Evolutionary conservation across 1,140 invertebrate genomes (phyloP).

Genomic region (Ostrea denselamellosa): DNA sequence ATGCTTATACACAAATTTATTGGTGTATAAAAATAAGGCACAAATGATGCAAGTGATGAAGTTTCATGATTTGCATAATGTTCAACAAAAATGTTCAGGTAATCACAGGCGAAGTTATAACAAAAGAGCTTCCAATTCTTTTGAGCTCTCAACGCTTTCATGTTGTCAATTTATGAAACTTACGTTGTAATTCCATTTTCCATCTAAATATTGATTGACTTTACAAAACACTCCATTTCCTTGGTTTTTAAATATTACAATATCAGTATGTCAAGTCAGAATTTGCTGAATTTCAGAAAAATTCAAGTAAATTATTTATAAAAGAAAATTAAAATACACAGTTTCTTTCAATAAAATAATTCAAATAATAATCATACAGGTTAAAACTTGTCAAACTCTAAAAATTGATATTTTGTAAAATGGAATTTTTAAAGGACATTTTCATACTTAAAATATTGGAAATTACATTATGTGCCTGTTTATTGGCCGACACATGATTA

Average conservation of each 20-base stretch:
- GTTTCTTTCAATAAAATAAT: background rate
- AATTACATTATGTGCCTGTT: background rate
- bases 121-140: background rate
- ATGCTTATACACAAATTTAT: slow-evolving; percentile 28
- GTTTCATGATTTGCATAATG: slow-evolving; percentile 28
- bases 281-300: background rate
- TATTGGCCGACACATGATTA: slow-evolving; percentile 7
- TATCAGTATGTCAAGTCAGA: background rate
- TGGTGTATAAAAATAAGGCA: slow-evolving; percentile 39
- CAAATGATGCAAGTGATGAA: slow-evolving; percentile 30
- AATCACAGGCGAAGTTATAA: slow-evolving; percentile 26
- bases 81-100: slow-evolving; percentile 10
- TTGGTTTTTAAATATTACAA: background rate
- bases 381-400: slow-evolving; percentile 13
- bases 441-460: background rate
- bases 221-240: background rate
- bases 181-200: background rate
- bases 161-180: background rate
- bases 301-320: background rate
- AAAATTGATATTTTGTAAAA: slow-evolving; percentile 14
- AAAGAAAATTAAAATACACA: background rate
- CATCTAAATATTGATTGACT: background rate
- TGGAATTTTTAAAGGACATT: background rate
- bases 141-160: background rate
- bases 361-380: background rate